A percentile compares a stretch with the other conserved stretches of the same genome.
These are phyloP conservation scores for Mus caroli DNA, from an alignment of 2,797 vertebrate species.

Conservation along the genomic window DNA sequence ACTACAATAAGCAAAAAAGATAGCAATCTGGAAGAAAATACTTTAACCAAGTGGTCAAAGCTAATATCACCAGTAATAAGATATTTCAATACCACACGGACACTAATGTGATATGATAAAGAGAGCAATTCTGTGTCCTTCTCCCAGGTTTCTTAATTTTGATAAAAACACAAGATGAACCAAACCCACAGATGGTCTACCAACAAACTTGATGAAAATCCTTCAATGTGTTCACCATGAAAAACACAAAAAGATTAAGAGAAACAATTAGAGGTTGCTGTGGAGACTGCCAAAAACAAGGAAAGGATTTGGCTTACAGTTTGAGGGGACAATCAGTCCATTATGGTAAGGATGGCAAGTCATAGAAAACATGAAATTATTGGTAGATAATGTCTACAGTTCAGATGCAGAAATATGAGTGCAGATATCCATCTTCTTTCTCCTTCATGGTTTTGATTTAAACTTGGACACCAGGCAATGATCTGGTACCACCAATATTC, in stretches of 20 bases:
- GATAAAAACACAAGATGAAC: not conserved
- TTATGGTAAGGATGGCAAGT: not conserved
- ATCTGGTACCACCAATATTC: too few species aligned
- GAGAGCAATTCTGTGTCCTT: not conserved
- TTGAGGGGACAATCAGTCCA: not conserved
- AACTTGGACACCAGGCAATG: not conserved
- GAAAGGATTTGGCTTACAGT: not conserved
- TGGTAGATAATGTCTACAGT: not conserved
- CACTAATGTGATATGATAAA: not conserved
- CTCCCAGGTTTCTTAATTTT: not conserved
- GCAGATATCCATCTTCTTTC: not conserved
- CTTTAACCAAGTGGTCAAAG: not conserved
- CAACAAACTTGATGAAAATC: not conserved
- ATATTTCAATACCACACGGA: not conserved
- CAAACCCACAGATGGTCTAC: not conserved
- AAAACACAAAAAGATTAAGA: not conserved
- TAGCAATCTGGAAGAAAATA: not conserved
- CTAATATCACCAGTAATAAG: not conserved
- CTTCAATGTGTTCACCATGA: not conserved
- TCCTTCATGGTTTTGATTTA: not conserved
- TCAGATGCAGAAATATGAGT: not conserved
- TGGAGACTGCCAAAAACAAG: not conserved
- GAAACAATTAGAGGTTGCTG: not conserved
- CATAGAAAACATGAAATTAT: not conserved
- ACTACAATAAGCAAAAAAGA: not conserved